Conservation (phyloP, 2,888 invertebrate species). For the Diaprepes abbreviatus region DNA sequence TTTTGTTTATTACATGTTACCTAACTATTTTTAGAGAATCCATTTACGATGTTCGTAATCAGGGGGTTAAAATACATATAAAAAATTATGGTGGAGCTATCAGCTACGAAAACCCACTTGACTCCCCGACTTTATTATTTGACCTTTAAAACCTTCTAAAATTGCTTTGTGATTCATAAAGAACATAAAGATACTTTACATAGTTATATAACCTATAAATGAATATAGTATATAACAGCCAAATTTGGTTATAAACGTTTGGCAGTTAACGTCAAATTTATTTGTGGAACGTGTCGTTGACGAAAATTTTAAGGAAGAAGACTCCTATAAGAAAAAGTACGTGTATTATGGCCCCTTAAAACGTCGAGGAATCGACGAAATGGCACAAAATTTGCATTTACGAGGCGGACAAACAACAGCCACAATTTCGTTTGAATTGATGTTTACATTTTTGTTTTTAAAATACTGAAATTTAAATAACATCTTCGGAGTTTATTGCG, state of each 20-base stretch:
- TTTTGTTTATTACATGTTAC: no score
- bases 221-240: conserved; percentile 27
- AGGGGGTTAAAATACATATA: no score
- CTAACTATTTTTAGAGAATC: no score
- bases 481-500: conserved; percentile 1
- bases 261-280: conserved; percentile 45
- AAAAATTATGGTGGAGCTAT: no score
- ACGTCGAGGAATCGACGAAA: conserved; percentile 39
- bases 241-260: conserved; percentile 45
- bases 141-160: no score
- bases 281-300: conserved; percentile 40
- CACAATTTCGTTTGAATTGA: conserved; percentile 28
- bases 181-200: conserved; percentile 3
- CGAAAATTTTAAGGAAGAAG: conserved; percentile 26
- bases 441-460: conserved; percentile 34
- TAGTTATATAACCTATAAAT: conserved; percentile 34
- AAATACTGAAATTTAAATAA: conserved; percentile 11
- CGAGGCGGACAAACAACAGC: conserved; percentile 40
- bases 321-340: conserved; percentile 33
- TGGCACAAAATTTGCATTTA: conserved; percentile 42
- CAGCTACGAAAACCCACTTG: no score
- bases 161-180: not conserved
- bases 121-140: no score
- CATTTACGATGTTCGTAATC: no score
- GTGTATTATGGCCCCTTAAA: conserved; percentile 38